Evolutionary conservation across 2,797 vertebrate genomes (phyloP).

Genomic region (Linurgus olivaceus): DNA sequence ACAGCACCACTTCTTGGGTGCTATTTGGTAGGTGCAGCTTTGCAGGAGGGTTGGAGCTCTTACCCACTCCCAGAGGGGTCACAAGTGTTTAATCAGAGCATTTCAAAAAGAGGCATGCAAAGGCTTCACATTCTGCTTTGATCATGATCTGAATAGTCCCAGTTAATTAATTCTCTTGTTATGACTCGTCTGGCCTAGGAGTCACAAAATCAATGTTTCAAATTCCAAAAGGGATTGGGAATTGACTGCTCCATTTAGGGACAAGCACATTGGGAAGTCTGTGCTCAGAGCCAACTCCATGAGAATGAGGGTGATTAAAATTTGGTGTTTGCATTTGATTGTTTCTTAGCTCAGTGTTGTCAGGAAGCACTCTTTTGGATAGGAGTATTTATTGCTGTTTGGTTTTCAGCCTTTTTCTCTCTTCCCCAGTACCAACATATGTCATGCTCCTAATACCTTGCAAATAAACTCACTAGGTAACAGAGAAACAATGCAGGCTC

Average conservation of each 20-base stretch:
- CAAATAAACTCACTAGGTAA: constrained; percentile 63
- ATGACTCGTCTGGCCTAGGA: not conserved
- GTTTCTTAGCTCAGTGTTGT: not conserved
- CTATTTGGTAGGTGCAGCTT: not conserved
- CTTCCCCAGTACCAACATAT: not conserved
- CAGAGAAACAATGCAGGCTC: constrained; percentile 56
- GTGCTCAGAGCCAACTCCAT: not conserved
- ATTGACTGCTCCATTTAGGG: not conserved
- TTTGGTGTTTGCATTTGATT: not conserved
- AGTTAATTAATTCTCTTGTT: not conserved
- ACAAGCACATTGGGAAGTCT: not conserved
- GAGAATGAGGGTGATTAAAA: not conserved
- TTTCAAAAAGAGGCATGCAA: not conserved
- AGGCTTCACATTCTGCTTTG: not conserved
- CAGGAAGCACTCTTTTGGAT: not conserved
- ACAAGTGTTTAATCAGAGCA: not conserved
- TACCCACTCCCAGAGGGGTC: not conserved
- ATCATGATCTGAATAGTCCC: not conserved
- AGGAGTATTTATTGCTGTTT: not conserved
- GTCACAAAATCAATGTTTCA: not conserved
- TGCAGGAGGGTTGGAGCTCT: not conserved
- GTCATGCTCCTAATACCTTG: constrained; percentile 13
- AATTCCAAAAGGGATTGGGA: not conserved
- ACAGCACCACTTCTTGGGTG: not conserved
- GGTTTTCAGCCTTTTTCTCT: constrained; percentile 20